Evolutionary conservation across 2,888 invertebrate genomes (phyloP), one percentile per base, ranked within the genome.

Genomic region (Corbicula japonica): DNA sequence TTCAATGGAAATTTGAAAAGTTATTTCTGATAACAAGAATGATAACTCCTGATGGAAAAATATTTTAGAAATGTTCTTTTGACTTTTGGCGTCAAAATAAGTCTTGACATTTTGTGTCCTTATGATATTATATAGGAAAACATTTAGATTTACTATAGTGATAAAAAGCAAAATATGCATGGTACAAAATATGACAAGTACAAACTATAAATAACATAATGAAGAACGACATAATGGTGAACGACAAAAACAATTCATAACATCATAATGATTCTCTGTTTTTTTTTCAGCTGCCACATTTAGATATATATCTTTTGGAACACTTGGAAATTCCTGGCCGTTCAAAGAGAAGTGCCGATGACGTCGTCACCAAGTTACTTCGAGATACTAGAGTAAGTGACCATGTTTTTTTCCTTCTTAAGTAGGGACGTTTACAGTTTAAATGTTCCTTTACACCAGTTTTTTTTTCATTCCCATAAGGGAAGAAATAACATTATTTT

Each of bases 261-360:
- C n/a, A n/a, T n/a, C n/a, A n/a, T 32, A 30, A 10, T 18, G 50
- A 50, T 50, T 50, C 18, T 23, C 35, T 48, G 23, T 75, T 35
- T 58, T 23, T 21, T 26, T 74, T 73, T 34, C 68, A 74, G 73
- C 38, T 77, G n/a, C 54, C 41, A 8, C 21, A 46, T 30, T 54
- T 77, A 21, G 32, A 68, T 18, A 46, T 77, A 62, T 81, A 83
- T 58, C 70, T 72, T 12, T 77, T 92, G 28, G 56, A 58, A n/a
- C 91, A 91, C 60, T 76, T 85, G 2, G 76, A 78, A 23, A 87
- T 91, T 1, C 52, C 70, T 1, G 66, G 78, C 26, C 76, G 91
- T 41, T 90, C 91, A 6, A 91, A 89, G 66, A 81, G 92, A 76
- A 88, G 89, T 75, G 89, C 91, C 8, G 86, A 87, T 2, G 60